These are phyloP conservation scores for Lamprologus ornatipinnis DNA, from an alignment of 2,113 vertebrate species.

Conservation along the genomic window DNA sequence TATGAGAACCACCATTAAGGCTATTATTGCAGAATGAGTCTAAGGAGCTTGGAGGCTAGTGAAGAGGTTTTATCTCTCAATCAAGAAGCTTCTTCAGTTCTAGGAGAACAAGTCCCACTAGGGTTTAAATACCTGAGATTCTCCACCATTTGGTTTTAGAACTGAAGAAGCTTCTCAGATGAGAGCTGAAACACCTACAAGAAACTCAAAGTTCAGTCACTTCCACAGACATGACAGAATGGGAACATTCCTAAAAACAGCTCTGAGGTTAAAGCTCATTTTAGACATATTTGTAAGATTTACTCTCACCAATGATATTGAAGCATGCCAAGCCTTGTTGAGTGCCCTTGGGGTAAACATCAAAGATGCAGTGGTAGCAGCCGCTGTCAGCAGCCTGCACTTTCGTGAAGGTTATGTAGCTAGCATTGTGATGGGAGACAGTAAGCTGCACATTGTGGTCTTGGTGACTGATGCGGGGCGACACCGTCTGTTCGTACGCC, in stretches of 20 bases:
- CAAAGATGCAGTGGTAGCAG: conserved; percentile 70
- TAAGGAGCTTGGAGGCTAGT: background rate
- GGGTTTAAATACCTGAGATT: background rate
- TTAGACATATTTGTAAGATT: background rate
- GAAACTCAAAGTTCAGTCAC: background rate
- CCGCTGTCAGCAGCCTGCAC: conserved; percentile 41
- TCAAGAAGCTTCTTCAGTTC: background rate
- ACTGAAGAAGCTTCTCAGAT: background rate
- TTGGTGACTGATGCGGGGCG: background rate
- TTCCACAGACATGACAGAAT: background rate
- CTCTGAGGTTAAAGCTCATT: background rate
- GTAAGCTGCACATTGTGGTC: conserved; percentile 31
- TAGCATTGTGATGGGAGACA: conserved; percentile 4
- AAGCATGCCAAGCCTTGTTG: conserved; percentile 59
- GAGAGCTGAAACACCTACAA: background rate
- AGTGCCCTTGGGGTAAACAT: conserved; percentile 53
- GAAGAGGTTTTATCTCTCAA: background rate
- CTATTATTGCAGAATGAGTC: background rate
- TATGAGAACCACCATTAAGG: background rate
- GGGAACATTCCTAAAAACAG: background rate
- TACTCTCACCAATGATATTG: conserved; percentile 45
- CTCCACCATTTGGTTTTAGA: background rate
- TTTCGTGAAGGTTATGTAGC: conserved; percentile 55
- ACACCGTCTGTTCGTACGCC: conserved; percentile 20
- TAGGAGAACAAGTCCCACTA: background rate